These are phyloP conservation scores for Pseudopipra pipra DNA, from an alignment of 2,113 vertebrate species.

Conservation along the genomic window DNA sequence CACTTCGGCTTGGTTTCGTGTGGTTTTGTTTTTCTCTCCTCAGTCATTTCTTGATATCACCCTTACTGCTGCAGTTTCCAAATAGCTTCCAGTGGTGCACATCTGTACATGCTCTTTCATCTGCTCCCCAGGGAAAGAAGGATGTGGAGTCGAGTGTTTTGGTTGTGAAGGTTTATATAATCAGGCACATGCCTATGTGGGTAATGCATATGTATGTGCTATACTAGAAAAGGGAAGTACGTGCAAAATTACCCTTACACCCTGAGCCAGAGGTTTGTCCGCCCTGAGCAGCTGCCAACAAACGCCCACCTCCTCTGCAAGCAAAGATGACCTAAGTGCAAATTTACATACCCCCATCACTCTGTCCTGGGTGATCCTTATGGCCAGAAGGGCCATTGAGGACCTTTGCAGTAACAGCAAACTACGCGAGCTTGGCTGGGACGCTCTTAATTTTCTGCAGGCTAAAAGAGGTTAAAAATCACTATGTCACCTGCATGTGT, in stretches of 20 bases:
- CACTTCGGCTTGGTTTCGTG: background rate
- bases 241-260: background rate
- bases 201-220: background rate
- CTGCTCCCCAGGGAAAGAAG: background rate
- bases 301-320: background rate
- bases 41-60: background rate
- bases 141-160: background rate
- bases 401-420: background rate
- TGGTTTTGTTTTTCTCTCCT: slow-evolving; percentile 23
- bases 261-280: background rate
- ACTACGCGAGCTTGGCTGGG: background rate
- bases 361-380: background rate
- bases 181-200: background rate
- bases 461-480: background rate
- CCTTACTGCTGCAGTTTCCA: background rate
- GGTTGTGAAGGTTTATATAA: slow-evolving; percentile 11
- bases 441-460: background rate
- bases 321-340: background rate
- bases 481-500: background rate
- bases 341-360: background rate
- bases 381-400: background rate
- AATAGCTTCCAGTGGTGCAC: slow-evolving; percentile 36
- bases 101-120: slow-evolving; percentile 53
- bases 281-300: background rate
- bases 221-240: background rate